Evolutionary conservation across 1,140 invertebrate genomes (phyloP).

Genomic region (Micrasema longulum): DNA sequence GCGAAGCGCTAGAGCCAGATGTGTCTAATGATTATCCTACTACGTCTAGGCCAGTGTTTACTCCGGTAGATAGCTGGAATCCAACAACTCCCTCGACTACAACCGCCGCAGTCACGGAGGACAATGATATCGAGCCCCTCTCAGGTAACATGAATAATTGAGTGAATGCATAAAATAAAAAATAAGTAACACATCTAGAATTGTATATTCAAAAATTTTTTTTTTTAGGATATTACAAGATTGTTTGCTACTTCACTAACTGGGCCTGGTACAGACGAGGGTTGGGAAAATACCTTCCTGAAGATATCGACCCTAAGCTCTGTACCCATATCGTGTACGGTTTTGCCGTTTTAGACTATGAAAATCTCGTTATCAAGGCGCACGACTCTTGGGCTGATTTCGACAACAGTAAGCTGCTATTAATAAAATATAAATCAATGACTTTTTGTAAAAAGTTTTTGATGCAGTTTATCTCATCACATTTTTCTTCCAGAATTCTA

Average conservation of each 20-base stretch:
- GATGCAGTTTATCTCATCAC: too few relatives aligned
- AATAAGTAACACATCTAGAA: not conserved
- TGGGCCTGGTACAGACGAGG: conserved; percentile 94
- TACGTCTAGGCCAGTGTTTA: conserved; percentile 3
- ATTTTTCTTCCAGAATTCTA: conserved; percentile 76
- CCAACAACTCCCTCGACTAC: conserved; percentile 47
- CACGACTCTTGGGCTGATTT: conserved; percentile 92
- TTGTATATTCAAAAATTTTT: not conserved
- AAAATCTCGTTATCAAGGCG: conserved; percentile 80
- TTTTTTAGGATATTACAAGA: conserved; percentile 71
- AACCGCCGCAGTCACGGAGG: conserved; percentile 14
- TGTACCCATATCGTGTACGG: conserved; percentile 95
- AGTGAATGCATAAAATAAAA: not conserved
- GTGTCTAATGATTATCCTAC: not conserved
- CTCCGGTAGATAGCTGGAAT: conserved; percentile 34
- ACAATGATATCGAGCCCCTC: conserved; percentile 27
- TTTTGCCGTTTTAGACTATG: conserved; percentile 87
- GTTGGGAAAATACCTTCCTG: conserved; percentile 82
- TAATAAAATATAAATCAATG: too few relatives aligned
- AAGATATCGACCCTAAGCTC: conserved; percentile 85
- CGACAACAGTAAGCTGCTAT: conserved; percentile 82
- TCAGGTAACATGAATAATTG: conserved; percentile 31
- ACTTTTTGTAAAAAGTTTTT: too few relatives aligned
- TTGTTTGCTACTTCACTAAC: conserved; percentile 94
- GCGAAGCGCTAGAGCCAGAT: conserved; percentile 24